A percentile compares a stretch with the other conserved stretches of the same genome.
These are phyloP conservation scores for Chouioia cunea DNA, from an alignment of 2,888 invertebrate species.

Conservation along the genomic window DNA sequence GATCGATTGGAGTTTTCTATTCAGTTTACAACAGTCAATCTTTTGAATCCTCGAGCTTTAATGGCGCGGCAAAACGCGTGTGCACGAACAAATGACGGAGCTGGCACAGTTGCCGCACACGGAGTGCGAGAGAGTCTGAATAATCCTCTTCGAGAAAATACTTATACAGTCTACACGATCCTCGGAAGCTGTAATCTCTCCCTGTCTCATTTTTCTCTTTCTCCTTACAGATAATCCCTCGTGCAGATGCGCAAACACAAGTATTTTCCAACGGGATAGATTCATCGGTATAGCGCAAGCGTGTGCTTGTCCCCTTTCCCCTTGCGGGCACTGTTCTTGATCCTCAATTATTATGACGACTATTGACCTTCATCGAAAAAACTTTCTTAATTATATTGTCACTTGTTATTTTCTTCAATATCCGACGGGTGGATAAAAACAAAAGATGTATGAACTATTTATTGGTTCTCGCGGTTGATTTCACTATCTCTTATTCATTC, in stretches of 20 bases:
- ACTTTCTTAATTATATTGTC: not conserved
- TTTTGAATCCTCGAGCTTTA: slow-evolving; percentile 31
- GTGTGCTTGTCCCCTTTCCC: not conserved
- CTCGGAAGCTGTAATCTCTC: not conserved
- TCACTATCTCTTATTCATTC: not conserved
- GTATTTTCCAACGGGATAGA: slow-evolving; percentile 15
- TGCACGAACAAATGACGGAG: slow-evolving; percentile 8
- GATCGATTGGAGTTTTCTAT: slow-evolving; percentile 6
- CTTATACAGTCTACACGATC: not conserved
- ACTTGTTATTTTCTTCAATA: too few species aligned
- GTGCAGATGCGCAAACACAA: slow-evolving; percentile 14
- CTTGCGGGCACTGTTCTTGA: not conserved
- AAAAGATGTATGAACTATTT: not conserved
- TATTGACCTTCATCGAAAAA: slow-evolving; percentile 1
- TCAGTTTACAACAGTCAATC: slow-evolving; percentile 24
- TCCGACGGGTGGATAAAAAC: too few species aligned
- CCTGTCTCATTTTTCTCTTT: too few species aligned
- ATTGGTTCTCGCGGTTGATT: not conserved
- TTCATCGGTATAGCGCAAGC: slow-evolving; percentile 8
- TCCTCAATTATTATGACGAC: slow-evolving; percentile 19
- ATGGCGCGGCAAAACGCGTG: slow-evolving; percentile 26
- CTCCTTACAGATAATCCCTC: slow-evolving; percentile 6
- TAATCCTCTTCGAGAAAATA: slow-evolving; percentile 14
- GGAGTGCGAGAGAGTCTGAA: slow-evolving; percentile 8
- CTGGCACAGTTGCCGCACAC: slow-evolving; percentile 31